These are phyloP conservation scores for Melanostoma mellinum DNA, from an alignment of 2,888 invertebrate genomes.

Conservation along the genomic window DNA sequence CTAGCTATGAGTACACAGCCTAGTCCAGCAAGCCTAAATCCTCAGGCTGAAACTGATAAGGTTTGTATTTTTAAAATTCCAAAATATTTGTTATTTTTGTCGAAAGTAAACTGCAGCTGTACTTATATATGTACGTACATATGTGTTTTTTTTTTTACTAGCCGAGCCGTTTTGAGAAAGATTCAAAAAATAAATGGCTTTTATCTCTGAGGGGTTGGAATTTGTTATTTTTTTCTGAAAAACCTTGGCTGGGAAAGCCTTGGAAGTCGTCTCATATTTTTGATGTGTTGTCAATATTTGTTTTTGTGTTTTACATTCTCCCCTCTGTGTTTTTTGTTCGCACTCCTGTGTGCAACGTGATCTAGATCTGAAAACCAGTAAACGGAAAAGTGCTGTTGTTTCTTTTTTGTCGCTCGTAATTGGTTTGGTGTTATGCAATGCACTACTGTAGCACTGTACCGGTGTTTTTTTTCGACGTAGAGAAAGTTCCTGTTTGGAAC, in stretches of 20 bases:
- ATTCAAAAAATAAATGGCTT: background rate
- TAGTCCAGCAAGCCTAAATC: constrained; percentile 88
- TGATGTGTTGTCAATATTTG: constrained; percentile 25
- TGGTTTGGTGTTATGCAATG: background rate
- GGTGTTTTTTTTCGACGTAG: constrained; percentile 25
- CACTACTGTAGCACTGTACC: background rate
- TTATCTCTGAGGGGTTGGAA: background rate
- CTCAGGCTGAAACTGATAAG: constrained; percentile 89
- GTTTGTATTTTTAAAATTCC: constrained; percentile 70
- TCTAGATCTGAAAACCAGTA: constrained; percentile 30
- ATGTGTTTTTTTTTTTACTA: background rate
- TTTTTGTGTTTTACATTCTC: constrained; percentile 23
- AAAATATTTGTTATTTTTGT: constrained; percentile 19
- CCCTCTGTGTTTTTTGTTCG: constrained; percentile 4
- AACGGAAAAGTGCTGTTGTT: constrained; percentile 21
- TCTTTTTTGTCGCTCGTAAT: background rate
- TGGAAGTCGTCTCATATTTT: background rate
- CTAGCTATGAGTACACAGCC: constrained; percentile 88
- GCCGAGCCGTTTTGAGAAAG: background rate
- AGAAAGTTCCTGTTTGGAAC: constrained; percentile 59
- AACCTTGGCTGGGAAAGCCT: constrained; percentile 22
- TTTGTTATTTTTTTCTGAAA: constrained; percentile 2
- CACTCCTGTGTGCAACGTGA: constrained; percentile 13
- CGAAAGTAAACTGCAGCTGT: too few relatives aligned
- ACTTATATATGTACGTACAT: background rate